phyloP scores from a whole-genome alignment of 2,888 invertebrate species.

The Eupithecia inturbata region DNA sequence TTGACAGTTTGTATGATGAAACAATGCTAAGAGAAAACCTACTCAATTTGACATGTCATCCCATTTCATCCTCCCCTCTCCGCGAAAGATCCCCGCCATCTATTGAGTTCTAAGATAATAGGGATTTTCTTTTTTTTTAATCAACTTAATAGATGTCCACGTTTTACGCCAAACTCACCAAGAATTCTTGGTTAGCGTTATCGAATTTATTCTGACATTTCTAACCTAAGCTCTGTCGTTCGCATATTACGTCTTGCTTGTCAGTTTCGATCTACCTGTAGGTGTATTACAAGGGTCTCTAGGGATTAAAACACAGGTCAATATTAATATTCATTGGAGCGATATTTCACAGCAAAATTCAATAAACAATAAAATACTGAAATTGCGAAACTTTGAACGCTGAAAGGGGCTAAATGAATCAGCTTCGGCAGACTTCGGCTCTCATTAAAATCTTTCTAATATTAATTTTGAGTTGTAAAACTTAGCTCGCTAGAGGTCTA shows the following conservation, averaged over 20 bases:
- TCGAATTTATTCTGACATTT: no score
- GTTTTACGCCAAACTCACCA: no score
- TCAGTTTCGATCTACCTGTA: not conserved
- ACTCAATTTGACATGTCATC: no score
- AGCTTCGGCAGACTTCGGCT: conserved; percentile 3
- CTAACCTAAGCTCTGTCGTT: not conserved
- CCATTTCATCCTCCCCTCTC: no score
- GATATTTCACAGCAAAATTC: conserved; percentile 1
- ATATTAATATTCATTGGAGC: not conserved
- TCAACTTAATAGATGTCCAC: no score
- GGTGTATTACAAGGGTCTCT: not conserved
- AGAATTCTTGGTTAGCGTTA: no score
- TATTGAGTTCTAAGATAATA: no score
- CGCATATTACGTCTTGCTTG: not conserved
- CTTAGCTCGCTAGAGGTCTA: not conserved
- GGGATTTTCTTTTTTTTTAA: no score
- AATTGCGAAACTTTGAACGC: conserved; percentile 1
- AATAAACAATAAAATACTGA: conserved; percentile 5
- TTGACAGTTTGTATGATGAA: no score
- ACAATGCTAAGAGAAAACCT: no score
- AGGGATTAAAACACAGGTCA: not conserved
- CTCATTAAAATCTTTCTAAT: conserved; percentile 17
- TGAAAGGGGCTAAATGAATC: conserved; percentile 11
- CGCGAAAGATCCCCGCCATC: no score
- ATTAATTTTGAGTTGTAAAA: conserved; percentile 9